Percentiles rank a stretch among this genome's conserved stretches.
phyloP scores from a whole-genome alignment of 1,140 invertebrate species.

The Macrobrachium rosenbergii region DNA sequence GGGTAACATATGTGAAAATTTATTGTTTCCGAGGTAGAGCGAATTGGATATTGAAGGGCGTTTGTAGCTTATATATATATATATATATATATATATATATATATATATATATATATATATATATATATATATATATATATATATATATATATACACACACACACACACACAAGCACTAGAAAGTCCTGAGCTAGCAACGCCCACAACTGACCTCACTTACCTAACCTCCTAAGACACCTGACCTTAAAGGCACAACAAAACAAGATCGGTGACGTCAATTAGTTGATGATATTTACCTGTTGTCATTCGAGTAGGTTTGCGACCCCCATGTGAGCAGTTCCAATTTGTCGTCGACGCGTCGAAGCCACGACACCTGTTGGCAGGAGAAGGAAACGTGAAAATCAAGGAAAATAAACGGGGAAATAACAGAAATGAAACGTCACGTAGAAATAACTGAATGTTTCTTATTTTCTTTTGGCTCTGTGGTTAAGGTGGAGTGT shows the following conservation, averaged over 20 bases:
- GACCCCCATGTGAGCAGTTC: neutral
- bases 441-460: neutral
- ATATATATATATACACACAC: neutral
- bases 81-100: slow-evolving; percentile 2
- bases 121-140: neutral
- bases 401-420: neutral
- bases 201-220: too few species aligned
- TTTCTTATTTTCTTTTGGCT: neutral
- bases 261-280: too few species aligned
- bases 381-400: neutral
- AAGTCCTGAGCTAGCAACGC: too few species aligned
- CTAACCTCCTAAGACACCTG: too few species aligned
- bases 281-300: neutral
- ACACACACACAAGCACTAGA: neutral
- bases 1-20: too few species aligned
- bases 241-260: too few species aligned
- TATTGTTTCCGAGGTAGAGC: too few species aligned
- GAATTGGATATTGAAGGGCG: too few species aligned
- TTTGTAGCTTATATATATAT: neutral
- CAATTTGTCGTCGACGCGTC: neutral
- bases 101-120: slow-evolving; percentile 6
- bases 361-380: slow-evolving; percentile 2
- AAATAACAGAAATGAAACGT: neutral
- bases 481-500: too few species aligned
- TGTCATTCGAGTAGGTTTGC: neutral